Conservation (phyloP, 2,113 vertebrate genomes). For the Malurus elegans region DNA sequence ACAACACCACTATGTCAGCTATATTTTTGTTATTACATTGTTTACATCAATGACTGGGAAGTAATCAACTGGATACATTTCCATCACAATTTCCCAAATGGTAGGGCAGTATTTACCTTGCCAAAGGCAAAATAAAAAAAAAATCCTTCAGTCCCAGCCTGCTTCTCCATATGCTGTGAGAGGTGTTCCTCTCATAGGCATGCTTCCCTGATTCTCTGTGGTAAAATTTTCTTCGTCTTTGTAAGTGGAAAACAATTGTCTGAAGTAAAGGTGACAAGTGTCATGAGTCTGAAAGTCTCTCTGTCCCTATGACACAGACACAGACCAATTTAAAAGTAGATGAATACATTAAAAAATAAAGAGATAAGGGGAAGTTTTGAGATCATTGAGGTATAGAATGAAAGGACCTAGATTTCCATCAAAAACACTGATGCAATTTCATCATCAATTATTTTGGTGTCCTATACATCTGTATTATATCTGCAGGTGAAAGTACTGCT, state of each 20-base stretch:
- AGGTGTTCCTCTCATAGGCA: neutral
- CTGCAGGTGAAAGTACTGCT: neutral
- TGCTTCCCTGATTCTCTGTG: neutral
- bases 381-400: neutral
- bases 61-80: neutral
- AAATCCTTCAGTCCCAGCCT: rapidly evolving
- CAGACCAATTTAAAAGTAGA: neutral
- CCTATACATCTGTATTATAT: rapidly evolving
- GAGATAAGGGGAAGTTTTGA: neutral
- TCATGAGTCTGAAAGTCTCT: neutral
- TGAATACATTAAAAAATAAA: neutral
- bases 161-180: neutral
- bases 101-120: neutral
- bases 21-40: neutral
- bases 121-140: neutral
- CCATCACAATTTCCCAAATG: neutral
- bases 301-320: neutral
- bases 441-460: neutral
- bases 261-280: neutral
- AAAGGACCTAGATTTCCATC: neutral
- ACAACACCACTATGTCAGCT: neutral
- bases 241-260: neutral
- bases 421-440: neutral
- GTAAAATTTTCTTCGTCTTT: neutral
- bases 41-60: neutral